Conservation (phyloP, 2,113 vertebrate species). For the Camarhynchus parvulus region DNA sequence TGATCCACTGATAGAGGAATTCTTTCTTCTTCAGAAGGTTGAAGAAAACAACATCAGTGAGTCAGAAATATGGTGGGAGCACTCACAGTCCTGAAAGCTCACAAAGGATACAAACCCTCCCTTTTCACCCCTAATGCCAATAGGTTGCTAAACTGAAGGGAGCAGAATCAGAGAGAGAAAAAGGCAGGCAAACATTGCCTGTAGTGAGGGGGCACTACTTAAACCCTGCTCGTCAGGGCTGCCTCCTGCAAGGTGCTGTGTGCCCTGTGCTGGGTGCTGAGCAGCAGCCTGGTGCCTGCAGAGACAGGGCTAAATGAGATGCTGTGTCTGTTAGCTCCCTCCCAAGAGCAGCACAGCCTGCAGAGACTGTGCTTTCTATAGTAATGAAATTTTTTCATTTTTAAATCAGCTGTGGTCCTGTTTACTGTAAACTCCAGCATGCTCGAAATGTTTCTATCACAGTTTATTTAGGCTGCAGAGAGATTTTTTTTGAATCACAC, state of each 20-base stretch:
- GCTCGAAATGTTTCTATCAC: slow-evolving; percentile 31
- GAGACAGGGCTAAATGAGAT: not conserved
- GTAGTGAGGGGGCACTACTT: rapidly evolving
- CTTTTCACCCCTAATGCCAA: not conserved
- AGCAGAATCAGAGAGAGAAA: not conserved
- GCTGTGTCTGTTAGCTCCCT: slow-evolving; percentile 16
- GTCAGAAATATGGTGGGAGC: not conserved
- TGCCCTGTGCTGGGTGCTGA: not conserved
- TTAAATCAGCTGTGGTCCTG: slow-evolving; percentile 35
- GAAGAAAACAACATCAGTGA: not conserved
- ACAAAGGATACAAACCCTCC: not conserved
- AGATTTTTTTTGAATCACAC: slow-evolving; percentile 9
- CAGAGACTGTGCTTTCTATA: slow-evolving; percentile 15
- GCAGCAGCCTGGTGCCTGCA: not conserved
- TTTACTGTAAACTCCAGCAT: slow-evolving; percentile 49
- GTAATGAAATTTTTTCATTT: slow-evolving; percentile 11
- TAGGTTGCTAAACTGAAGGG: not conserved
- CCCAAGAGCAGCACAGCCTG: slow-evolving; percentile 14
- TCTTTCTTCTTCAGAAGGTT: not conserved
- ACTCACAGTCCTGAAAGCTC: not conserved
- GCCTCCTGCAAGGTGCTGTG: not conserved
- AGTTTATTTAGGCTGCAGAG: slow-evolving; percentile 41
- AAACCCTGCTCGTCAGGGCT: not conserved
- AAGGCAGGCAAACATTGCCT: not conserved
- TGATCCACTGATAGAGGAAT: not conserved